phyloP scores from a whole-genome alignment of 92 coral and sea anemone species.

The Palythoa caribaeorum region DNA sequence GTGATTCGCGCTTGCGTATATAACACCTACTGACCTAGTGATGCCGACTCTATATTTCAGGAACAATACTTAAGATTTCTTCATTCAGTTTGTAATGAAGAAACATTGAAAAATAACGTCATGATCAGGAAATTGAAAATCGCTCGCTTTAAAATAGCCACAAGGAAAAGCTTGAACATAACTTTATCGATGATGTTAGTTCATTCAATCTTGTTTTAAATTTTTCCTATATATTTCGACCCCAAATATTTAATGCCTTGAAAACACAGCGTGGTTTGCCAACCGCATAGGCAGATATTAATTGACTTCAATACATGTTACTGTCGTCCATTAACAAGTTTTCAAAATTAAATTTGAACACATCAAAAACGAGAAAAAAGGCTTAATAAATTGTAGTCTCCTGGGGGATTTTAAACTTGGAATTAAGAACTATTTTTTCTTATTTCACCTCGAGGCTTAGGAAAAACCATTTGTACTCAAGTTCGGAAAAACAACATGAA shows the following conservation, averaged over 20 bases:
- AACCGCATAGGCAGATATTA: not conserved
- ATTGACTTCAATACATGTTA: not conserved
- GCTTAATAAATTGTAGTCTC: not conserved
- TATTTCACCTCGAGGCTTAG: not conserved
- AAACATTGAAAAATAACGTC: slow-evolving; percentile 8
- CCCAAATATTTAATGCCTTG: not conserved
- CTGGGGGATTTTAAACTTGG: not conserved
- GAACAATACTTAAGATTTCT: not conserved
- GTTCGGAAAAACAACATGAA: not conserved
- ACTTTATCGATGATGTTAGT: too few species aligned
- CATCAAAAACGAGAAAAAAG: not conserved
- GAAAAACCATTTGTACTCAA: not conserved
- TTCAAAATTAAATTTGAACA: slow-evolving; percentile 8
- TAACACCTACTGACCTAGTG: not conserved
- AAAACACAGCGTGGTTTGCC: not conserved
- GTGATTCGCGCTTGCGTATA: not conserved
- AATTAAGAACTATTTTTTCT: not conserved
- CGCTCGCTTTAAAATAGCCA: not conserved
- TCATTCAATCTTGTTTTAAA: not conserved
- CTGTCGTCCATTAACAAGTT: not conserved
- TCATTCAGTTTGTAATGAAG: not conserved
- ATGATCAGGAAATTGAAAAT: not conserved
- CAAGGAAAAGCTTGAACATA: not conserved
- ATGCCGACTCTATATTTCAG: not conserved
- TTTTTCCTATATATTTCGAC: not conserved